phyloP scores from a whole-genome alignment of 2,888 invertebrate genomes.

The Agonum fuliginosum region DNA sequence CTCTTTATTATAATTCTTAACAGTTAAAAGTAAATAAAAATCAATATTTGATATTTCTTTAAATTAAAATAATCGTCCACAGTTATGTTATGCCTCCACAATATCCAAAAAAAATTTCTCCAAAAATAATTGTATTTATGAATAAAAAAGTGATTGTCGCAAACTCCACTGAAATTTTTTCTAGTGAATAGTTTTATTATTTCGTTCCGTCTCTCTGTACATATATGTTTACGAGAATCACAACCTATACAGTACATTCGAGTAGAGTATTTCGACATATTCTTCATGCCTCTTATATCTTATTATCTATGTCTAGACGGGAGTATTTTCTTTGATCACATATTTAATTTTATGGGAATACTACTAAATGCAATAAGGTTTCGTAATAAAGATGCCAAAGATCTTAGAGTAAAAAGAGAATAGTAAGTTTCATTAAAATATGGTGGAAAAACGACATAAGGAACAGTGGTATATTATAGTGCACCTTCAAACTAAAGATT shows the following conservation, averaged over 20 bases:
- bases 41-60: too few species aligned
- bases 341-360: conserved; percentile 7
- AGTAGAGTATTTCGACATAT: too few species aligned
- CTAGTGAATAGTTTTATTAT: too few species aligned
- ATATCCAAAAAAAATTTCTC: too few species aligned
- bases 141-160: too few species aligned
- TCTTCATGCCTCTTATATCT: not conserved
- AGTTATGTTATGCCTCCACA: too few species aligned
- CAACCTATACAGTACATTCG: not conserved
- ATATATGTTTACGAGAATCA: conserved; percentile 3
- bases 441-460: not conserved
- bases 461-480: not conserved
- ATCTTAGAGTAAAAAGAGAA: not conserved
- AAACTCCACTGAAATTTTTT: too few species aligned
- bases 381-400: not conserved
- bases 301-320: not conserved
- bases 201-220: too few species aligned
- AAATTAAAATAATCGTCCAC: too few species aligned
- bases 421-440: not conserved
- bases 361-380: not conserved
- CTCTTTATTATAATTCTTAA: too few species aligned
- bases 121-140: too few species aligned
- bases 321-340: not conserved
- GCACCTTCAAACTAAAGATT: not conserved
- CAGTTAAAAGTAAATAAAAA: too few species aligned